A percentile compares a stretch with the other conserved stretches of the same genome.
Conservation (phyloP, 2,888 invertebrate genomes). For the Deilephila porcellus region DNA sequence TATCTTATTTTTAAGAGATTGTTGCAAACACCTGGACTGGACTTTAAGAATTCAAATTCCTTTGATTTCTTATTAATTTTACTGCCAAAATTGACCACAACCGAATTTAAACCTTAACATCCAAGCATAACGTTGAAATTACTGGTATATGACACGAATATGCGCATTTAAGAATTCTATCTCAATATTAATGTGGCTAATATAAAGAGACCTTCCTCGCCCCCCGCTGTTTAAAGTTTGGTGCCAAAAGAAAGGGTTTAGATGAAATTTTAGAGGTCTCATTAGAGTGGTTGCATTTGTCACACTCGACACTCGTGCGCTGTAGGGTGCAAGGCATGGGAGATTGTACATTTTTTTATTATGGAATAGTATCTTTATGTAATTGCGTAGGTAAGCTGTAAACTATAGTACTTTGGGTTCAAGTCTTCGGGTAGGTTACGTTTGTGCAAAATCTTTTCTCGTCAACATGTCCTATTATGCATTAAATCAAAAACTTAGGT, state of each 20-base stretch:
- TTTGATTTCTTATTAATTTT: conserved; percentile 46
- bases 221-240: conserved; percentile 14
- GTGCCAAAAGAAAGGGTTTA: conserved; percentile 37
- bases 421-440: too few relatives aligned
- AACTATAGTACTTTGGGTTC: too few relatives aligned
- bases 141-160: neutral
- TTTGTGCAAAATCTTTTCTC: too few relatives aligned
- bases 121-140: conserved; percentile 41
- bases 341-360: conserved; percentile 28
- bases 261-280: conserved; percentile 51
- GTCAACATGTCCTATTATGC: too few relatives aligned
- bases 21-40: conserved; percentile 7
- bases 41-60: conserved; percentile 44
- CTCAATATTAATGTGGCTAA: conserved; percentile 6
- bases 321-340: conserved; percentile 32
- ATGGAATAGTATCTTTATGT: too few relatives aligned
- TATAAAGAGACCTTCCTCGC: neutral
- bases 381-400: too few relatives aligned
- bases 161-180: conserved; percentile 22
- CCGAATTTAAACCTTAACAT: conserved; percentile 42
- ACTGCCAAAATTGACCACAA: conserved; percentile 37
- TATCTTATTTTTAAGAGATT: conserved; percentile 4
- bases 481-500: too few relatives aligned
- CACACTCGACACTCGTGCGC: conserved; percentile 1
- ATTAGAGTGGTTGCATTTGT: conserved; percentile 42